Evolutionary conservation across 1,140 invertebrate species (phyloP).

Genomic region (Holotrichia oblita): DNA sequence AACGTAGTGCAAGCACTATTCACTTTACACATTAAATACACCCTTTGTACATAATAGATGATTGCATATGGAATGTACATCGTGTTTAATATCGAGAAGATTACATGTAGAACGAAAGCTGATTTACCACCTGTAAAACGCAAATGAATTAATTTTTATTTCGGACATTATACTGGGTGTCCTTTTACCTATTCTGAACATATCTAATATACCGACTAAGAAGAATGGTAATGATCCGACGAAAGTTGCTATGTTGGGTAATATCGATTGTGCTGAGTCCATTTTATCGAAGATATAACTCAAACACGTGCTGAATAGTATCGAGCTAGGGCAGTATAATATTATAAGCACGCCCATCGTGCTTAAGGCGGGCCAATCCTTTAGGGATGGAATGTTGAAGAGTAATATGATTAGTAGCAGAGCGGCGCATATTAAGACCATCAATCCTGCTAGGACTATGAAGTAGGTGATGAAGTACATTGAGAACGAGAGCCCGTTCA

Average conservation of each 20-base stretch:
- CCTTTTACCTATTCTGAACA: slow-evolving; percentile 71
- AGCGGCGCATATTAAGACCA: slow-evolving; percentile 73
- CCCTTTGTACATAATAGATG: slow-evolving; percentile 81
- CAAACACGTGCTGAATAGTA: slow-evolving; percentile 78
- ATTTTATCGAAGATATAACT: slow-evolving; percentile 85
- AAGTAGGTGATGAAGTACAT: slow-evolving; percentile 85
- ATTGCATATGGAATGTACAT: slow-evolving; percentile 84
- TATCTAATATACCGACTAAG: slow-evolving; percentile 74
- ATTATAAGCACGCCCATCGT: slow-evolving; percentile 73
- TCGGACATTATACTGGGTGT: neutral
- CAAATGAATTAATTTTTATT: neutral
- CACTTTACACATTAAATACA: slow-evolving; percentile 75
- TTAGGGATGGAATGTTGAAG: slow-evolving; percentile 74
- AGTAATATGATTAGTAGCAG: slow-evolving; percentile 74
- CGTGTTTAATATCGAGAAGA: slow-evolving; percentile 77
- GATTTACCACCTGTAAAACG: slow-evolving; percentile 68
- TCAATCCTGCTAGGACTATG: slow-evolving; percentile 74
- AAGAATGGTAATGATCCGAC: slow-evolving; percentile 79
- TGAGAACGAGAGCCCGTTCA: slow-evolving; percentile 80
- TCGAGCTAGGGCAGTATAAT: slow-evolving; percentile 77
- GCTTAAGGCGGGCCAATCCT: slow-evolving; percentile 73
- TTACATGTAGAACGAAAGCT: slow-evolving; percentile 73
- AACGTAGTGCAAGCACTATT: slow-evolving; percentile 72
- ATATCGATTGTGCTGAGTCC: slow-evolving; percentile 81
- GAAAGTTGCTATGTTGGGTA: slow-evolving; percentile 80